Evolutionary conservation across 2,113 vertebrate genomes (phyloP).

Genomic region (Suricata suricatta): DNA sequence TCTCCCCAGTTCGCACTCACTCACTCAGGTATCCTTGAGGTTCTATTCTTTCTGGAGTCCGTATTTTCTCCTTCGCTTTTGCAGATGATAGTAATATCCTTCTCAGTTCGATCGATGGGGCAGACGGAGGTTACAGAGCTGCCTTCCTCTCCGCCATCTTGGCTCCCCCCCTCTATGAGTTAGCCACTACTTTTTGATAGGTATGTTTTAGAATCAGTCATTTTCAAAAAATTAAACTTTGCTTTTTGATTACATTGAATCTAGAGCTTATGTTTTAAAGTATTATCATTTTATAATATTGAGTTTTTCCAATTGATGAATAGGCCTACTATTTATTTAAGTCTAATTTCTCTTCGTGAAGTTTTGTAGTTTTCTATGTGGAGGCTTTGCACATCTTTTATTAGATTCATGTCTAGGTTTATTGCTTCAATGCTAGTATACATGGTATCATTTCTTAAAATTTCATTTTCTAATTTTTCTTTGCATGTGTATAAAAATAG

Average conservation of each 20-base stretch:
- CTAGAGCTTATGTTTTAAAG: background rate
- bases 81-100: no score
- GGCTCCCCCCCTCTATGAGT: no score
- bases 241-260: background rate
- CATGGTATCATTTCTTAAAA: background rate
- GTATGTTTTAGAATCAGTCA: background rate
- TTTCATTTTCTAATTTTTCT: background rate
- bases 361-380: background rate
- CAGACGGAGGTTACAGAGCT: no score
- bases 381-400: background rate
- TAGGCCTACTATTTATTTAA: background rate
- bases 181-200: background rate
- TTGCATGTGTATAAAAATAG: background rate
- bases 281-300: background rate
- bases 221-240: background rate
- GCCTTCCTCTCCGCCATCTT: no score
- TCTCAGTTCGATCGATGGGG: no score
- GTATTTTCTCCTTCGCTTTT: no score
- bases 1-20: no score
- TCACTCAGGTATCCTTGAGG: no score
- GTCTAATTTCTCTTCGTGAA: background rate
- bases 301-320: background rate
- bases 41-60: no score
- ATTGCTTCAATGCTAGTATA: background rate
- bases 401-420: background rate